A percentile compares a stretch with the other conserved stretches of the same genome.
These are phyloP conservation scores for Otus sunia DNA, from an alignment of 2,113 vertebrate genomes.

Conservation along the genomic window DNA sequence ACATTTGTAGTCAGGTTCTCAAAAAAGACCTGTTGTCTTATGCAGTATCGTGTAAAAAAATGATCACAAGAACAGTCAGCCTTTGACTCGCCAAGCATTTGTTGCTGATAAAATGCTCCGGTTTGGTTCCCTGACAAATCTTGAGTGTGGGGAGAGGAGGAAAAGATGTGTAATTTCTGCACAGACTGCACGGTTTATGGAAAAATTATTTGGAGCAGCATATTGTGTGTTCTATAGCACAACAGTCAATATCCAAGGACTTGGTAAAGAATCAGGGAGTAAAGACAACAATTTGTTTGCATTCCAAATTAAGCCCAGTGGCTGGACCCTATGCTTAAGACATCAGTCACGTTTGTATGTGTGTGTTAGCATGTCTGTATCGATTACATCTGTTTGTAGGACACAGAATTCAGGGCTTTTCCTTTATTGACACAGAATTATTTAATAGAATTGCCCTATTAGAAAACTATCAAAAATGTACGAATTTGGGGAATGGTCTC, in stretches of 20 bases:
- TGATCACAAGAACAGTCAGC: not conserved
- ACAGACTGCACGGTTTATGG: not conserved
- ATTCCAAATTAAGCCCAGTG: not conserved
- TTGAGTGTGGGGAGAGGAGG: not conserved
- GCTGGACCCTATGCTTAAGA: not conserved
- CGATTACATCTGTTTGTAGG: not conserved
- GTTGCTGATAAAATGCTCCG: not conserved
- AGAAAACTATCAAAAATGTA: not conserved
- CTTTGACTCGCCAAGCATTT: not conserved
- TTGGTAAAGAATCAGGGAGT: not conserved
- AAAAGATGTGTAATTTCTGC: not conserved
- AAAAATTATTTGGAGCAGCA: not conserved
- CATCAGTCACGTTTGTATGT: not conserved
- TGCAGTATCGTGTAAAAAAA: not conserved
- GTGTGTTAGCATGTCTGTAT: not conserved
- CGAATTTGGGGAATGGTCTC: not conserved
- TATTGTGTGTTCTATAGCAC: rapidly evolving
- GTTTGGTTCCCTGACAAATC: not conserved
- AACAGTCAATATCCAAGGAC: not conserved
- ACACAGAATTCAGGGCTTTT: not conserved
- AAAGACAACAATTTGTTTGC: not conserved
- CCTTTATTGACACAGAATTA: not conserved
- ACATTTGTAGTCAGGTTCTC: not conserved
- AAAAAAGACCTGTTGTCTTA: not conserved
- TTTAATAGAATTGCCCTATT: not conserved